These are phyloP conservation scores for Smithornis capensis DNA, from an alignment of 2,113 vertebrate genomes.

Conservation along the genomic window DNA sequence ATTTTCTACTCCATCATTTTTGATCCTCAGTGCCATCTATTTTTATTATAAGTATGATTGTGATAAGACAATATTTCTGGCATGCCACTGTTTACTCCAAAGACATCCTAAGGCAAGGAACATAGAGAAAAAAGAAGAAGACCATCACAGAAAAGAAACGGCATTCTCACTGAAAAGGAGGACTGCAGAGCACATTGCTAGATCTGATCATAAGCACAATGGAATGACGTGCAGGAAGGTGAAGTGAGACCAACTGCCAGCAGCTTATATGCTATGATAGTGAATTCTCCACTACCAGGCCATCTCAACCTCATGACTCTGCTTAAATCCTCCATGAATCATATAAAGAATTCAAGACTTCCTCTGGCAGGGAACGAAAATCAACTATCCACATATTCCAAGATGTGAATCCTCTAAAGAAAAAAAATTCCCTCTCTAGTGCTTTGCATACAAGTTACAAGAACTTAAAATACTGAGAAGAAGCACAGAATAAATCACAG, in stretches of 20 bases:
- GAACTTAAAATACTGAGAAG: neutral
- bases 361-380: neutral
- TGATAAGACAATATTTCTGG: neutral
- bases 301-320: neutral
- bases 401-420: neutral
- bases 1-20: neutral
- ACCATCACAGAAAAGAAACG: neutral
- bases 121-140: neutral
- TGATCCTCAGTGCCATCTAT: neutral
- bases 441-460: neutral
- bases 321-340: neutral
- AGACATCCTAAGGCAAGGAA: neutral
- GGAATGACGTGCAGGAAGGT: neutral
- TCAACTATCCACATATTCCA: neutral
- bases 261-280: neutral
- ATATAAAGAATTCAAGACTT: neutral
- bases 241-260: neutral
- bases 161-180: neutral
- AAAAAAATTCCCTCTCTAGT: neutral
- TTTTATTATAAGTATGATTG: neutral
- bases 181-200: neutral
- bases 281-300: neutral
- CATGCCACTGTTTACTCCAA: neutral
- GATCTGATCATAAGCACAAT: accelerated
- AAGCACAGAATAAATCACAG: neutral